Conservation (phyloP, 2,113 vertebrate genomes). For the Aramus guarauna region DNA sequence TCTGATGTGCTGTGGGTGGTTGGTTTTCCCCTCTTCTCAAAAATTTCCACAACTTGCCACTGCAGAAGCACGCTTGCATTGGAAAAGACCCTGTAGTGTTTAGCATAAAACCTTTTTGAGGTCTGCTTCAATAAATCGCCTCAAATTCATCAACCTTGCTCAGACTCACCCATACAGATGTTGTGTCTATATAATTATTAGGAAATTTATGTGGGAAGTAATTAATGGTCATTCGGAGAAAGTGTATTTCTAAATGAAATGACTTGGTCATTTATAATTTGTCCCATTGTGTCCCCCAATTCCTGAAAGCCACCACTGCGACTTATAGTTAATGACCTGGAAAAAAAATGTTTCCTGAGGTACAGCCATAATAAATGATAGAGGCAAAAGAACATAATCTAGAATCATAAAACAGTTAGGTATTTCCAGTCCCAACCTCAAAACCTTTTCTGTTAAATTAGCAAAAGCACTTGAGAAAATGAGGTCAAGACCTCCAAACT, state of each 20-base stretch:
- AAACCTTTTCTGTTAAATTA: background rate
- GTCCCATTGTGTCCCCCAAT: background rate
- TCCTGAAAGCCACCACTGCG: background rate
- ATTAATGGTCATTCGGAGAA: background rate
- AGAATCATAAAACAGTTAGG: background rate
- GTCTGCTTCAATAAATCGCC: background rate
- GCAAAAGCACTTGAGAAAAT: conserved; percentile 36
- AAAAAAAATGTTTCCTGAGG: background rate
- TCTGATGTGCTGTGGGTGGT: background rate
- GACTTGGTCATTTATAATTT: background rate
- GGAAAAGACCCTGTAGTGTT: background rate
- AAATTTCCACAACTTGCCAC: background rate
- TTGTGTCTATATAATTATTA: background rate
- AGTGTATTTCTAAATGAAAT: background rate
- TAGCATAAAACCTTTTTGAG: background rate
- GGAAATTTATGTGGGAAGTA: background rate
- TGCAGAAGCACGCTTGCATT: background rate
- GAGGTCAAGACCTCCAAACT: conserved; percentile 1
- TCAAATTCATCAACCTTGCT: background rate
- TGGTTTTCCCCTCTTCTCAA: background rate
- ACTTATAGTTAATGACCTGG: background rate
- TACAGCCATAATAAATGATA: background rate
- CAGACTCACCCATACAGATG: background rate
- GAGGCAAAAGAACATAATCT: conserved; percentile 1
- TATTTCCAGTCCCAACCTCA: background rate